Base-by-base conservation (phyloP, 2,797 vertebrate genomes). In the Loriculus beryllinus region DNA sequence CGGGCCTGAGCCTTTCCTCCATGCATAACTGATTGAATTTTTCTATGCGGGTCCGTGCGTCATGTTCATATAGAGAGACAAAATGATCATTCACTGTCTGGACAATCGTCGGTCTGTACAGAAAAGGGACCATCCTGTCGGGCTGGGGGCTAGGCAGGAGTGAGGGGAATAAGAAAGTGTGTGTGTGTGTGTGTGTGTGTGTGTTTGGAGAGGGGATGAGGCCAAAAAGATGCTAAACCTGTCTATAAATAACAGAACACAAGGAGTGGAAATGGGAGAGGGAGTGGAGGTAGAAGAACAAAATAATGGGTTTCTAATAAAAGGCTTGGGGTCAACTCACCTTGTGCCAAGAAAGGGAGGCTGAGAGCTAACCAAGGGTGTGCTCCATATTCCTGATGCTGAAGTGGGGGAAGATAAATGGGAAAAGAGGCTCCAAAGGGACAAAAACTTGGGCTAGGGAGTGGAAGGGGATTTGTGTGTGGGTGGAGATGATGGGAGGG, bases 11-110 rank as follows among this genome's bases (percentile, higher is more conserved):
- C 96, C 97, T 96, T 97, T 97, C 96, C 97, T 96, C 97, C 43
- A 64, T 95, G 98, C 97, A 96, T 86, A 92, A 91, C 78, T 97
- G 97, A 98, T 97, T 96, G 96, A 94, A 97, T 98, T 98, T 96
- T 98, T 97, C 97, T 98, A 96, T 97, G 97, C 95, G 94, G 94
- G 96, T 97, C 97, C 80, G 82, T 97, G 96, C 96, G 96, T 97
- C 91, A 72, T 83, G 93, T 96, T 95, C 93, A 52, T 93, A 93
- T 95, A 96, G 95, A 95, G 72, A 96, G 96, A 97, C 97, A 97
- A 93, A 93, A 93, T 90, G 89, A 96, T 96, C 94, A 93, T 96
- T 97, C 96, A 94, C 39, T 67, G 69, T 91, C 60, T 3, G 65
- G 90, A 96, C 94, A 97, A 96, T 96, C 91, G n/a, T 86, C 11